A percentile compares a stretch with the other conserved stretches of the same genome.
Evolutionary conservation across 2,797 vertebrate genomes (phyloP).

Genomic region (Podargus strigoides): DNA sequence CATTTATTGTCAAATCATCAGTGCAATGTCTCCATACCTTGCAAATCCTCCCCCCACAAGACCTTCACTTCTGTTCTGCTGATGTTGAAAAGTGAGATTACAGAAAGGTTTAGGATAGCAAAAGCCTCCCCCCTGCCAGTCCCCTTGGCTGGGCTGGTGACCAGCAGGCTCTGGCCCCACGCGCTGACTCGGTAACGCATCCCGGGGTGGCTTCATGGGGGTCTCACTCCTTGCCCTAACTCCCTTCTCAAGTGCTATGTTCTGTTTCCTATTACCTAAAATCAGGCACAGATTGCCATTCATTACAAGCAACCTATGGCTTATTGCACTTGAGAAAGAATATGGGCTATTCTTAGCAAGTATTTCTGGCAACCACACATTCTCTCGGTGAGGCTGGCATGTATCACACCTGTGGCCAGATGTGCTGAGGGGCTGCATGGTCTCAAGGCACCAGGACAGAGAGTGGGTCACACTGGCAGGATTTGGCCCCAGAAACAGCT

Average conservation of each 20-base stretch:
- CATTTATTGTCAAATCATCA: neutral
- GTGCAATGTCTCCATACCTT: neutral
- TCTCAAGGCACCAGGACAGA: neutral
- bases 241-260: neutral
- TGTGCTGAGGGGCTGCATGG: neutral
- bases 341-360: neutral
- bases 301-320: neutral
- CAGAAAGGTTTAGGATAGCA: neutral
- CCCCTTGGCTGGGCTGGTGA: neutral
- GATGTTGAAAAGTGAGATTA: neutral
- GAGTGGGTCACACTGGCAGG: neutral
- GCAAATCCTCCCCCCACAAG: neutral
- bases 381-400: neutral
- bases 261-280: neutral
- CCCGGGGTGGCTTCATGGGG: accelerated
- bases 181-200: accelerated
- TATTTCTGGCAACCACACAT: neutral
- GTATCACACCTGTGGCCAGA: neutral
- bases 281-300: neutral
- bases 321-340: neutral
- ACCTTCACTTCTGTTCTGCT: neutral
- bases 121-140: neutral
- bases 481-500: neutral
- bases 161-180: neutral
- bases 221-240: accelerated